Conservation (phyloP, 1,140 invertebrate species). For the Hycleus phaleratus region DNA sequence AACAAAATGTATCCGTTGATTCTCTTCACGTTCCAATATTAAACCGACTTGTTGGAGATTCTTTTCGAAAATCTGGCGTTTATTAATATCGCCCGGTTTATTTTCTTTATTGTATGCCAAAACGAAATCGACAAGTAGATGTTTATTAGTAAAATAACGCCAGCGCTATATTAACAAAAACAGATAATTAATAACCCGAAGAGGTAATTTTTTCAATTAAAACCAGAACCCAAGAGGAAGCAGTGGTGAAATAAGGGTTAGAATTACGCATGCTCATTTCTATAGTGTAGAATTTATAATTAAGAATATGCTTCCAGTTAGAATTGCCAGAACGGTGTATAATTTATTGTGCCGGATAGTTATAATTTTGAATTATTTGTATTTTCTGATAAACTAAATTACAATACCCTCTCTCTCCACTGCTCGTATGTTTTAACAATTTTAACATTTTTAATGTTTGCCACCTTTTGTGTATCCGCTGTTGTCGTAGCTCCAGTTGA, state of each 20-base stretch:
- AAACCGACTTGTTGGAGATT: constrained; percentile 54
- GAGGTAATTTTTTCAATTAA: too few relatives aligned
- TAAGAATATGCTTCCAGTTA: too few relatives aligned
- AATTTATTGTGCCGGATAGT: too few relatives aligned
- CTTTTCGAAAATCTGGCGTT: constrained; percentile 50
- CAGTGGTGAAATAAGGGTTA: constrained; percentile 29
- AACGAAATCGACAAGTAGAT: constrained; percentile 56
- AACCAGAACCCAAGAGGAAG: not conserved
- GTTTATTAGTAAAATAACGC: constrained; percentile 36
- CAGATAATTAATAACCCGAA: too few relatives aligned
- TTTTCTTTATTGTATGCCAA: constrained; percentile 51
- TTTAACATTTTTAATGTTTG: constrained; percentile 29
- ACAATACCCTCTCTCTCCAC: constrained; percentile 43
- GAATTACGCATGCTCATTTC: constrained; percentile 1
- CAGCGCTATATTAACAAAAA: constrained; percentile 26
- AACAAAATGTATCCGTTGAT: constrained; percentile 53
- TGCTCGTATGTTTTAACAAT: constrained; percentile 39
- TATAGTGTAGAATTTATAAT: too few relatives aligned
- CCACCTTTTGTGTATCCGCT: constrained; percentile 29
- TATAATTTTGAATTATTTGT: too few relatives aligned
- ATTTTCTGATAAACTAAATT: not conserved
- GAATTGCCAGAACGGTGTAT: too few relatives aligned
- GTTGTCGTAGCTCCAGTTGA: too few relatives aligned
- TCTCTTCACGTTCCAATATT: constrained; percentile 52
- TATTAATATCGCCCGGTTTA: constrained; percentile 40